phyloP scores from a whole-genome alignment of 1,140 invertebrate species.

The Calosoma granatense region DNA sequence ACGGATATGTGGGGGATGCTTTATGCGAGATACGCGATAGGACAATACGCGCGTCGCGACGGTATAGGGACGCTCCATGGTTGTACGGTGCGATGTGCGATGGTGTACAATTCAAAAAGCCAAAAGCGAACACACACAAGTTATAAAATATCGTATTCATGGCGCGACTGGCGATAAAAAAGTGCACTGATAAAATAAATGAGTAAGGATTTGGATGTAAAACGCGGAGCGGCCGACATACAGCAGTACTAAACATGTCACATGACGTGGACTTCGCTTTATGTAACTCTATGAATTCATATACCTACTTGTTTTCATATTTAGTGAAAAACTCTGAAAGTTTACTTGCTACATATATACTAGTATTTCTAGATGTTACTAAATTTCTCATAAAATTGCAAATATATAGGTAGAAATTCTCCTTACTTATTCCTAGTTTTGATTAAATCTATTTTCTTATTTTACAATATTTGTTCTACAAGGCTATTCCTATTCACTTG shows the following conservation, averaged over 20 bases:
- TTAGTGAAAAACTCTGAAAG: no score
- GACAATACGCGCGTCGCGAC: conserved; percentile 2
- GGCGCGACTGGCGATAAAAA: conserved; percentile 20
- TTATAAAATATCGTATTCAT: conserved; percentile 22
- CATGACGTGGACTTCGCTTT: no score
- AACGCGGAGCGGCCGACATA: conserved; percentile 10
- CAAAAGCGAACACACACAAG: conserved; percentile 9
- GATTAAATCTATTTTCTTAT: no score
- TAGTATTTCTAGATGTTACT: no score
- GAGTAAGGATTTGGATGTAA: conserved; percentile 20
- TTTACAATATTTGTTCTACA: no score
- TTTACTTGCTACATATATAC: no score
- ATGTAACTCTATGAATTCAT: no score
- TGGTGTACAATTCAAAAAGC: conserved; percentile 12
- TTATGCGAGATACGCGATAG: conserved; percentile 4
- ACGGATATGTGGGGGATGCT: background rate
- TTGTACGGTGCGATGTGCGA: background rate
- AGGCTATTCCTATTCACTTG: no score
- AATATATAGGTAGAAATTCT: no score
- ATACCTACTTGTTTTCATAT: no score
- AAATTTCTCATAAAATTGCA: no score
- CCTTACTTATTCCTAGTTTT: no score
- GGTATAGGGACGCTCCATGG: background rate
- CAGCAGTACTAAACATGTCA: conserved; percentile 12
- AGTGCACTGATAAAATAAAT: conserved; percentile 23